Percentiles rank a stretch among this genome's conserved stretches.
phyloP scores from a whole-genome alignment of 1,140 invertebrate species.

The Hylyphantes graminicola region DNA sequence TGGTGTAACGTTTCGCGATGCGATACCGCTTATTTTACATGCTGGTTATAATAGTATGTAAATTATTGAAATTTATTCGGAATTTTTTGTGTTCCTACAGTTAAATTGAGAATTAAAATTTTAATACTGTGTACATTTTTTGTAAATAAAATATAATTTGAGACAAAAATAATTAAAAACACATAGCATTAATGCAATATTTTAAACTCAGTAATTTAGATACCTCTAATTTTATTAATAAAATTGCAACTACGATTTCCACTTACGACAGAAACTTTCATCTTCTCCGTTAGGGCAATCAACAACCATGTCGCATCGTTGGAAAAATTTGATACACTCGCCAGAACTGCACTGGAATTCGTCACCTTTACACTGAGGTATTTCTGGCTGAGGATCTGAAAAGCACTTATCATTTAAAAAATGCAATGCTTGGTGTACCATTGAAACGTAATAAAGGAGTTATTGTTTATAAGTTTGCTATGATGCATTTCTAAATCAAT shows the following conservation, averaged over 20 bases:
- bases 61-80: too few species aligned
- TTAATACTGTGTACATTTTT: too few species aligned
- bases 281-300: constrained; percentile 67
- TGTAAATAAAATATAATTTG: too few species aligned
- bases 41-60: too few species aligned
- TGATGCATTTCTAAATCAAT: background rate
- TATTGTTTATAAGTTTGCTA: background rate
- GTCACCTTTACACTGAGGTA: constrained; percentile 61
- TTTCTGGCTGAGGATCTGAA: constrained; percentile 27
- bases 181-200: too few species aligned
- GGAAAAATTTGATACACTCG: constrained; percentile 65
- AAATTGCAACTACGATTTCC: background rate
- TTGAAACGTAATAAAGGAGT: background rate
- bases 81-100: too few species aligned
- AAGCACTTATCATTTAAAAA: background rate
- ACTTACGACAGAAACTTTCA: constrained; percentile 67
- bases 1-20: too few species aligned
- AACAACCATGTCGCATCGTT: constrained; percentile 65
- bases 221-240: background rate
- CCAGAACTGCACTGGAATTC: constrained; percentile 68
- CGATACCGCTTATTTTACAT: too few species aligned
- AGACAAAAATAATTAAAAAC: too few species aligned
- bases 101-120: too few species aligned
- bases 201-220: too few species aligned
- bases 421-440: background rate